Conservation (phyloP, 1,140 invertebrate species). For the Apis cerana region DNA sequence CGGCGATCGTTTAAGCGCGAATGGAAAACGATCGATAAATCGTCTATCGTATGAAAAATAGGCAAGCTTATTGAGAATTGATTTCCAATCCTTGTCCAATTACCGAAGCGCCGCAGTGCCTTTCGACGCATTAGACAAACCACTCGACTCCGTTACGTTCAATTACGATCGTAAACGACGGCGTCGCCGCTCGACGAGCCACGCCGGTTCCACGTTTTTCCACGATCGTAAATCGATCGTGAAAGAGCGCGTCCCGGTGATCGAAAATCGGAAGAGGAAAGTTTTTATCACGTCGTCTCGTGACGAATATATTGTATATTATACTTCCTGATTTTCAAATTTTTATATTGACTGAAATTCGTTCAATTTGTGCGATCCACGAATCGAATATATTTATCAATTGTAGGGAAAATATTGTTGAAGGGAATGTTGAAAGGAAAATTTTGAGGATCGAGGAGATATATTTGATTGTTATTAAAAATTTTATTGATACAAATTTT, state of each 20-base stretch:
- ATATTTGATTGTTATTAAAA: no score
- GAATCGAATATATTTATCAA: no score
- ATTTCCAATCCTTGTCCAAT: slow-evolving; percentile 15
- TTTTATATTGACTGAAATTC: no score
- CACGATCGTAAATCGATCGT: slow-evolving; percentile 25
- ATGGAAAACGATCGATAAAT: slow-evolving; percentile 3
- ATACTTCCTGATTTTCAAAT: no score
- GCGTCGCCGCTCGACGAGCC: neutral
- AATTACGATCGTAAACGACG: slow-evolving; percentile 6
- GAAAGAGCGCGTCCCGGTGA: slow-evolving; percentile 22
- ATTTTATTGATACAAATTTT: no score
- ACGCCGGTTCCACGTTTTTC: neutral
- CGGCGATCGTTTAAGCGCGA: neutral
- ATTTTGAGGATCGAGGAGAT: no score
- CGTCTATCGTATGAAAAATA: neutral
- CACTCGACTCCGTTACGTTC: neutral
- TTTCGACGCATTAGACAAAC: slow-evolving; percentile 13
- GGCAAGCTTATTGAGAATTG: slow-evolving; percentile 9
- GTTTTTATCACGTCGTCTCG: neutral
- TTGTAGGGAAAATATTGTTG: no score
- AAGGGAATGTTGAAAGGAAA: no score
- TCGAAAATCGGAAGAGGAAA: slow-evolving; percentile 19
- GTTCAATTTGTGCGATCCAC: no score
- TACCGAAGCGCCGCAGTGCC: neutral
- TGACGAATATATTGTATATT: neutral